Percentiles rank a stretch among this genome's conserved stretches.
phyloP scores from a whole-genome alignment of 2,797 vertebrate genomes.

The Lepilemur ruficaudatus region DNA sequence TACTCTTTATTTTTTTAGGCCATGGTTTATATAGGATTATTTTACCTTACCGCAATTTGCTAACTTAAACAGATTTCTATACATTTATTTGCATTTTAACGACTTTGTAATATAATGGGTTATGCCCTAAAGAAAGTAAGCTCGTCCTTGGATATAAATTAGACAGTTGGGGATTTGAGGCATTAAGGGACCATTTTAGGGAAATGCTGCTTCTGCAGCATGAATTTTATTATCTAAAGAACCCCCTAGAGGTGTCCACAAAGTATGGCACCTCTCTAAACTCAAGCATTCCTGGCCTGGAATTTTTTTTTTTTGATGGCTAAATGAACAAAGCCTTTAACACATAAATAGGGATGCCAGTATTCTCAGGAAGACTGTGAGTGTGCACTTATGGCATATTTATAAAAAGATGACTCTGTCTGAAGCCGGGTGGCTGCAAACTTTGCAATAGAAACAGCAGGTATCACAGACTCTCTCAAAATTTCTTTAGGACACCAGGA shows the following conservation, averaged over 20 bases:
- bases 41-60: slow-evolving; percentile 50
- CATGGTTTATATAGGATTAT: slow-evolving; percentile 37
- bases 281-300: neutral
- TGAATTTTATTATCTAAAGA: neutral
- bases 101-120: neutral
- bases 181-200: slow-evolving; percentile 28
- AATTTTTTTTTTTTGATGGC: neutral
- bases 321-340: neutral
- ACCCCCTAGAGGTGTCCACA: neutral
- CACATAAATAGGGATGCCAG: neutral
- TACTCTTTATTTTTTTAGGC: neutral
- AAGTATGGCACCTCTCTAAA: neutral
- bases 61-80: slow-evolving; percentile 54
- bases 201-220: neutral
- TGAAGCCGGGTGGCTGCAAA: neutral
- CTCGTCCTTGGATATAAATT: slow-evolving; percentile 50
- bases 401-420: neutral
- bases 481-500: neutral
- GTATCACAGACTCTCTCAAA: neutral
- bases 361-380: neutral
- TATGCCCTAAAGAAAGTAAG: slow-evolving; percentile 40
- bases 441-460: neutral
- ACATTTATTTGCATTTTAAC: slow-evolving; percentile 58
- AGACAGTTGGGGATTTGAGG: slow-evolving; percentile 6
- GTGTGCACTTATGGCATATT: neutral